Percentiles rank a stretch among this genome's conserved stretches.
Conservation (phyloP, 2,888 invertebrate species). For the Ganaspis brasiliensis region DNA sequence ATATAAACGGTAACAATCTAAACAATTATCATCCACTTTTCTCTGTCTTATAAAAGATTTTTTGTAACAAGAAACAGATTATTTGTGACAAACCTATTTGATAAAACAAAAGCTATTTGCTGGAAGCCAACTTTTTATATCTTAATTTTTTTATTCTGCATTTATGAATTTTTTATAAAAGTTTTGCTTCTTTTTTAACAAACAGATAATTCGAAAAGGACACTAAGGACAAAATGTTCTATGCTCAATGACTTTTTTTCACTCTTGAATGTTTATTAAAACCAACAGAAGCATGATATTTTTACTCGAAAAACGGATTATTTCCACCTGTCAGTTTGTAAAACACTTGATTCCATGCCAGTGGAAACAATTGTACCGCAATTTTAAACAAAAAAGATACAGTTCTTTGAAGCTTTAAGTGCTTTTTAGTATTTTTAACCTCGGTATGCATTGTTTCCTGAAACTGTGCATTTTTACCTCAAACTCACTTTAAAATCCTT, state of each 20-base stretch:
- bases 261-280: background rate
- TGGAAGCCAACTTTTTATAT: no score
- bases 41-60: no score
- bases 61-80: no score
- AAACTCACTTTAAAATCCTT: background rate
- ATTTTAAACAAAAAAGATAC: background rate
- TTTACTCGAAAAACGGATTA: background rate
- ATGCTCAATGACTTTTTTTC: background rate
- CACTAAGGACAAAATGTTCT: background rate
- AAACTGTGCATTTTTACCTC: background rate
- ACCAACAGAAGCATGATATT: slow-evolving; percentile 7
- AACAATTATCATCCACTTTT: no score
- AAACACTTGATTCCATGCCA: background rate
- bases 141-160: no score
- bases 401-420: background rate
- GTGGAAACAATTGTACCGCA: slow-evolving; percentile 3
- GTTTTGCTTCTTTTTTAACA: no score
- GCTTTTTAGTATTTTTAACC: background rate
- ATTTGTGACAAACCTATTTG: no score
- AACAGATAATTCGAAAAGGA: background rate
- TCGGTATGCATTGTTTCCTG: background rate
- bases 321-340: background rate
- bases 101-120: no score
- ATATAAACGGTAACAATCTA: no score
- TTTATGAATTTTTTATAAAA: no score